phyloP scores from a whole-genome alignment of 2,113 vertebrate genomes.

The Mesembrinibis cayennensis region DNA sequence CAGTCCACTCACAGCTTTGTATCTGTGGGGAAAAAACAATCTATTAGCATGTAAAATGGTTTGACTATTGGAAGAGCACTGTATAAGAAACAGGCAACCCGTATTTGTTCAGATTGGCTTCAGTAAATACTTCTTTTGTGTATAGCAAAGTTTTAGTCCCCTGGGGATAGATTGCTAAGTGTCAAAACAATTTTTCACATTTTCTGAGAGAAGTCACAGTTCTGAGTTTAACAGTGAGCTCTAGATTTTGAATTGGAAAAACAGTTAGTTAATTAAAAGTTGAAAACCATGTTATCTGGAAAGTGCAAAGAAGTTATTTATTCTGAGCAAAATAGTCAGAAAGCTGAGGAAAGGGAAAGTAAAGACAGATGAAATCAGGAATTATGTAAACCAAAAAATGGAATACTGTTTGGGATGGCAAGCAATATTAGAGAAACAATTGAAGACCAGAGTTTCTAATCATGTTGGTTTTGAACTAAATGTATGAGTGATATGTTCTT shows the following conservation, averaged over 20 bases:
- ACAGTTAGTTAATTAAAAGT: not conserved
- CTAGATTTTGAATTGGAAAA: not conserved
- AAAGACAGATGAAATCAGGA: not conserved
- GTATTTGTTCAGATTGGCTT: not conserved
- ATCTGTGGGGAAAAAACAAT: not conserved
- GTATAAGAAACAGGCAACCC: not conserved
- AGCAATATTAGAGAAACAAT: not conserved
- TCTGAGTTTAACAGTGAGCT: not conserved
- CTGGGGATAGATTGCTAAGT: not conserved
- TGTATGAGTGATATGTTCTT: not conserved
- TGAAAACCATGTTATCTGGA: not conserved
- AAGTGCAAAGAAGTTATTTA: not conserved
- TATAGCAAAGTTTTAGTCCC: not conserved
- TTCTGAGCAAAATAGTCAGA: not conserved
- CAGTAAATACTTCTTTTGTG: not conserved
- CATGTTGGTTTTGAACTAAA: not conserved
- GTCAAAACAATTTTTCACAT: not conserved
- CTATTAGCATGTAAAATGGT: not conserved
- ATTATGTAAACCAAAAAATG: not conserved
- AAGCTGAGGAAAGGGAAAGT: not conserved
- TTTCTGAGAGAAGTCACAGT: not conserved
- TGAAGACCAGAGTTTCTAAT: not conserved
- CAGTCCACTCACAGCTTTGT: not conserved
- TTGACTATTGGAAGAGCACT: not conserved
- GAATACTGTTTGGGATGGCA: not conserved